These are phyloP conservation scores for Tinamus guttatus DNA, from an alignment of 2,113 vertebrate species.

Conservation along the genomic window DNA sequence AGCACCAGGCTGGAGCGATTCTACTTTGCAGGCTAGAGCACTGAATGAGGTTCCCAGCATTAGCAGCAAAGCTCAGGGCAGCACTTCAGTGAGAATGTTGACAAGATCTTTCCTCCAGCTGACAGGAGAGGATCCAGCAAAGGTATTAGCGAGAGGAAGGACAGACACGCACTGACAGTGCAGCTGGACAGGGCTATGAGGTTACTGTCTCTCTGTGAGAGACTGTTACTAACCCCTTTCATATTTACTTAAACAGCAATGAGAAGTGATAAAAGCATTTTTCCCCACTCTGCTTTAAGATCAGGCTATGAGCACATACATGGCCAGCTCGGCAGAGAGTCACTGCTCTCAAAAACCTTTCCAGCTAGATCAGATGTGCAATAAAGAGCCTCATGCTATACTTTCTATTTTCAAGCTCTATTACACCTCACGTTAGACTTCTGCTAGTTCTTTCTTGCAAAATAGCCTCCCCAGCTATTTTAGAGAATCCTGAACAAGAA, in stretches of 20 bases:
- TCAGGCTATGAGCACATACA: neutral
- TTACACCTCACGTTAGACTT: neutral
- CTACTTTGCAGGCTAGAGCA: neutral
- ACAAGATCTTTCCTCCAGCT: slow-evolving; percentile 41
- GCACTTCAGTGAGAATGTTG: neutral
- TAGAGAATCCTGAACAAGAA: neutral
- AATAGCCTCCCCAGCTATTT: neutral
- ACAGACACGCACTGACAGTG: slow-evolving; percentile 24
- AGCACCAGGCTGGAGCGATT: neutral
- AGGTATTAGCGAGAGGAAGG: slow-evolving; percentile 21
- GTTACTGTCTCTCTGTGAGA: slow-evolving; percentile 15
- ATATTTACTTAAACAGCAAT: slow-evolving; percentile 11
- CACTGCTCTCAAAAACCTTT: neutral
- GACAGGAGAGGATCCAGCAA: slow-evolving; percentile 16
- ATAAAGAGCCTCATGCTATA: neutral
- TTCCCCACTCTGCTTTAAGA: neutral
- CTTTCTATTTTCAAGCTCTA: neutral
- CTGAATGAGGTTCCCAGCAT: neutral
- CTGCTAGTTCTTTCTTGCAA: neutral
- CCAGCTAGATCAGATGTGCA: neutral
- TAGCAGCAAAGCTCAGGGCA: neutral
- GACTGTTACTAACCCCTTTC: neutral
- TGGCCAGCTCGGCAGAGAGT: fast-evolving
- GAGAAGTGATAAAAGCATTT: slow-evolving; percentile 20
- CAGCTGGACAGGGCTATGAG: slow-evolving; percentile 24